Conservation (phyloP, 2,888 invertebrate species). For the Helicoverpa assulta region DNA sequence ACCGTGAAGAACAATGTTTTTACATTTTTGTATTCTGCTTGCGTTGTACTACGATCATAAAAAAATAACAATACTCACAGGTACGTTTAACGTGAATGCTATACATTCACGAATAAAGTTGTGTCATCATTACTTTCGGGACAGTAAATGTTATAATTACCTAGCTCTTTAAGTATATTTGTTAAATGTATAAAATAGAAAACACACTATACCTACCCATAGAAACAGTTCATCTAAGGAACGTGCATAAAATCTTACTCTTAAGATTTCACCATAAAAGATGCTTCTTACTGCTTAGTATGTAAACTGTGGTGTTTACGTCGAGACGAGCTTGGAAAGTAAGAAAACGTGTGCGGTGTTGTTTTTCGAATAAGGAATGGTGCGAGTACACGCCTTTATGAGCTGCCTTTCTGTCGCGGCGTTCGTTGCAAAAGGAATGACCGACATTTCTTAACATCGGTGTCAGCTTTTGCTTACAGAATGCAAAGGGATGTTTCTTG, state of each 20-base stretch:
- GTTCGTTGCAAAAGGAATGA: conserved; percentile 62
- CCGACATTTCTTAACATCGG: conserved; percentile 62
- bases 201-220: conserved; percentile 5
- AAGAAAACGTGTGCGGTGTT: conserved; percentile 66
- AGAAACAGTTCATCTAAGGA: conserved; percentile 32
- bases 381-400: conserved; percentile 60
- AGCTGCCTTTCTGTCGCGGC: conserved; percentile 50
- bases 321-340: conserved; percentile 63
- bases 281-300: conserved; percentile 53
- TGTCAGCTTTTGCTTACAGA: conserved; percentile 51
- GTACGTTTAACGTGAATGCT: conserved; percentile 1
- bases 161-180: no score
- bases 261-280: conserved; percentile 57
- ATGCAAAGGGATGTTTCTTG: conserved; percentile 37
- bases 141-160: not conserved
- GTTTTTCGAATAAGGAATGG: conserved; percentile 71
- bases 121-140: not conserved
- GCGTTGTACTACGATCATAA: conserved; percentile 7
- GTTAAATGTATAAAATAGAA: conserved; percentile 22
- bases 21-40: conserved; percentile 1
- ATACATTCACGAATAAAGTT: conserved; percentile 1
- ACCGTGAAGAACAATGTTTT: not conserved
- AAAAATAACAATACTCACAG: conserved; percentile 11
- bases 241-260: conserved; percentile 46
- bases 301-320: conserved; percentile 64